A percentile compares a stretch with the other conserved stretches of the same genome.
Conservation (phyloP, 2,113 vertebrate genomes). For the Cinclus mexicanus region DNA sequence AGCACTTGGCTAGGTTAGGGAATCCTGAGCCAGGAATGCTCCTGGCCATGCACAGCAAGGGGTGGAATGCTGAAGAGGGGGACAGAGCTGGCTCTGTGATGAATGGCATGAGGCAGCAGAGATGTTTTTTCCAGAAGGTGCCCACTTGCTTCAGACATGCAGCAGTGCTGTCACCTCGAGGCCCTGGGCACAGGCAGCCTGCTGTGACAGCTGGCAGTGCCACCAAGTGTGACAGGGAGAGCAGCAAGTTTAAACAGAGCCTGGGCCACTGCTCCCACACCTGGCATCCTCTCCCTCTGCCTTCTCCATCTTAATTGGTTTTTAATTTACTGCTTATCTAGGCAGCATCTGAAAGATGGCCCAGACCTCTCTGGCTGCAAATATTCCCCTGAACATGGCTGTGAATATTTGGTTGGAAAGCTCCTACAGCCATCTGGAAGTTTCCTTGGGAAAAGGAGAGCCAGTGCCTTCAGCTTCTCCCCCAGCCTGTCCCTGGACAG, state of each 20-base stretch:
- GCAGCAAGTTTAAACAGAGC: neutral
- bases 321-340: conserved; percentile 44
- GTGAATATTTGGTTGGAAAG: neutral
- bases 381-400: neutral
- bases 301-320: neutral
- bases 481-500: neutral
- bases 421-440: neutral
- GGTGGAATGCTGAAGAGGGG: neutral
- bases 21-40: neutral
- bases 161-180: conserved; percentile 42
- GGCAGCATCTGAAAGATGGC: neutral
- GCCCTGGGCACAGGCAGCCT: conserved; percentile 21
- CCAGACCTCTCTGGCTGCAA: neutral
- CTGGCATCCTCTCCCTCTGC: neutral
- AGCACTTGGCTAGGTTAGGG: neutral
- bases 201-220: neutral
- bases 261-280: neutral
- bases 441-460: neutral
- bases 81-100: neutral
- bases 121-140: neutral
- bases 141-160: neutral
- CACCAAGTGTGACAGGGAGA: neutral
- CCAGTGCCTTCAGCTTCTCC: neutral
- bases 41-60: neutral
- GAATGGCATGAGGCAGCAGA: neutral